These are phyloP conservation scores for Achroia grisella DNA, from an alignment of 1,140 invertebrate genomes.

Conservation along the genomic window DNA sequence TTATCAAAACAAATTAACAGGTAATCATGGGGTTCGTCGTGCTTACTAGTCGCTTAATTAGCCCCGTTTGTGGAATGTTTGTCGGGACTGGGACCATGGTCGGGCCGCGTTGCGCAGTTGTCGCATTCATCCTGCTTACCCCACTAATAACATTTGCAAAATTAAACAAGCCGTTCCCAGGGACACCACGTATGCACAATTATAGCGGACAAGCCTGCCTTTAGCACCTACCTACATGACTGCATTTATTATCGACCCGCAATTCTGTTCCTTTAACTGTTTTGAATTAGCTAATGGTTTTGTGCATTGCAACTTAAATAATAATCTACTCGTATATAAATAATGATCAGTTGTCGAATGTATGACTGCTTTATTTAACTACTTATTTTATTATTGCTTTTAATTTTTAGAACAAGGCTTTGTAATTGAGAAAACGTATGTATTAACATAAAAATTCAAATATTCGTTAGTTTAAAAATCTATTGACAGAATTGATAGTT, in stretches of 20 bases:
- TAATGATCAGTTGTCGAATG: too few species aligned
- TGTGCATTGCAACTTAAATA: background rate
- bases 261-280: background rate
- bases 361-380: too few species aligned
- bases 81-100: constrained; percentile 13
- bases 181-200: constrained; percentile 18
- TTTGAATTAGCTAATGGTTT: background rate
- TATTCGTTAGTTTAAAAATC: too few species aligned
- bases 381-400: too few species aligned
- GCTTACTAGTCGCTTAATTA: constrained; percentile 47
- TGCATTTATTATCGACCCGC: constrained; percentile 15
- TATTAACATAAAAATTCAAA: too few species aligned
- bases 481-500: too few species aligned
- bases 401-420: too few species aligned
- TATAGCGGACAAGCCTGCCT: constrained; percentile 19
- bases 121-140: background rate
- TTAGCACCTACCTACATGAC: constrained; percentile 28
- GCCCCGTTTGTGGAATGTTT: constrained; percentile 49
- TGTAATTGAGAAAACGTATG: too few species aligned
- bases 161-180: constrained; percentile 38
- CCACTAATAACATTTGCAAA: constrained; percentile 56
- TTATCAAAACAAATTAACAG: constrained; percentile 32
- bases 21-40: constrained; percentile 31
- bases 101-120: constrained; percentile 1
- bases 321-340: too few species aligned